These are phyloP conservation scores for Drosophila busckii DNA, from an alignment of 1,140 invertebrate species.

Conservation along the genomic window DNA sequence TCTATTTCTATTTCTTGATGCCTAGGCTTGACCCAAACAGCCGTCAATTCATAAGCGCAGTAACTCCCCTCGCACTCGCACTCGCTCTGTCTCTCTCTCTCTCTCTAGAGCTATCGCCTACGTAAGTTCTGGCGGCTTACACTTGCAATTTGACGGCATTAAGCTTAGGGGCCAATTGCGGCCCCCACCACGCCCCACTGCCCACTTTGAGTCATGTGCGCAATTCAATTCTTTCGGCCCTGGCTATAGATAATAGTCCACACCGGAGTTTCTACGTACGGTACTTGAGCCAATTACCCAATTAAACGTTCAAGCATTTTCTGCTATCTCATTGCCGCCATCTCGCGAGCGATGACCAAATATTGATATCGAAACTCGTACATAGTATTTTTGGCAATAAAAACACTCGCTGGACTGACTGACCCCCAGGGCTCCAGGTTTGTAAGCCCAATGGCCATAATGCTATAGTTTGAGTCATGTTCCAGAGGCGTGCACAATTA, in stretches of 20 bases:
- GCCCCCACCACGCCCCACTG: constrained; percentile 12
- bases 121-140: constrained; percentile 24
- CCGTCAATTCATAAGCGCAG: constrained; percentile 59
- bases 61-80: not conserved
- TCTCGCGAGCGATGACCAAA: constrained; percentile 57
- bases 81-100: too few species aligned
- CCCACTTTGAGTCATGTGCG: constrained; percentile 51
- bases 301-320: constrained; percentile 72
- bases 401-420: too few species aligned
- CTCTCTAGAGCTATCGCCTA: not conserved
- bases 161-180: constrained; percentile 20
- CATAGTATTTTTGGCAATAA: constrained; percentile 25
- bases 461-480: constrained; percentile 67
- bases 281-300: constrained; percentile 77
- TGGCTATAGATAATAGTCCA: too few species aligned
- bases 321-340: constrained; percentile 70
- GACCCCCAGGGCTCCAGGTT: too few species aligned
- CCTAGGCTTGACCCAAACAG: constrained; percentile 33
- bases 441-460: constrained; percentile 46
- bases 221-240: constrained; percentile 61
- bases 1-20: constrained; percentile 47
- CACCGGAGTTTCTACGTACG: constrained; percentile 64
- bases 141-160: constrained; percentile 62
- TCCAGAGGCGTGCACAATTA: constrained; percentile 74
- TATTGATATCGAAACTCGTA: constrained; percentile 54